Evolutionary conservation across 1,140 invertebrate genomes (phyloP).

Genomic region (Drosophila rhopaloa): DNA sequence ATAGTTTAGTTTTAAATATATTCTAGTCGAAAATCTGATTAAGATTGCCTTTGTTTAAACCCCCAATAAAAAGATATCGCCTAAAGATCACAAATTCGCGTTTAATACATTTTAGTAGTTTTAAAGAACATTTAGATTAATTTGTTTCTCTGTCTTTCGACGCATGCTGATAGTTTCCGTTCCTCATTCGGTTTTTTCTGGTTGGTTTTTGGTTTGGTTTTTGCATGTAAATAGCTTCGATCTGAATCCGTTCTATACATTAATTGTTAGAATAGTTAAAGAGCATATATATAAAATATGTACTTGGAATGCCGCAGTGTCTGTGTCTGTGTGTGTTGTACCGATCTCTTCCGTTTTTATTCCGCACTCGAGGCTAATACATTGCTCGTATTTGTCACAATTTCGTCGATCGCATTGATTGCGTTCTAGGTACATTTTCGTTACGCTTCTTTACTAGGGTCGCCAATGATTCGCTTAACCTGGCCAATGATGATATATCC

Average conservation of each 20-base stretch:
- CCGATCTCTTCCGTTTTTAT: constrained; percentile 9
- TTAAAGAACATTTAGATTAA: constrained; percentile 83
- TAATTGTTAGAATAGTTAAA: constrained; percentile 63
- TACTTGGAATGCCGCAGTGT: constrained; percentile 63
- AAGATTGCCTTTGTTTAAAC: background rate
- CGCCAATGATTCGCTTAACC: constrained; percentile 35
- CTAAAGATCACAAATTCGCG: constrained; percentile 83
- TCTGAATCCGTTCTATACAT: constrained; percentile 47
- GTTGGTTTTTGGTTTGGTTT: constrained; percentile 17
- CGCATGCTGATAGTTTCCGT: constrained; percentile 52
- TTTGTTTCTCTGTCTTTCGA: constrained; percentile 44
- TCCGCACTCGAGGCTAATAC: constrained; percentile 17
- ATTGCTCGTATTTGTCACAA: constrained; percentile 76
- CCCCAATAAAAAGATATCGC: constrained; percentile 11
- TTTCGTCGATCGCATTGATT: constrained; percentile 77
- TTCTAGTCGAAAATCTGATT: constrained; percentile 1
- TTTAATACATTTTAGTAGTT: constrained; percentile 82
- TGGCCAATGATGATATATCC: constrained; percentile 46
- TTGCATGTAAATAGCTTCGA: constrained; percentile 57
- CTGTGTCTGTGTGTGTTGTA: background rate
- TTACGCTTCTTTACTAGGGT: constrained; percentile 43
- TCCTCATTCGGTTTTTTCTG: constrained; percentile 8
- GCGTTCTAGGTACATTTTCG: constrained; percentile 78
- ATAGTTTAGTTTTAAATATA: background rate
- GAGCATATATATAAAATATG: constrained; percentile 80